phyloP scores from a whole-genome alignment of 2,113 vertebrate species.

The Lycocorax pyrrhopterus region DNA sequence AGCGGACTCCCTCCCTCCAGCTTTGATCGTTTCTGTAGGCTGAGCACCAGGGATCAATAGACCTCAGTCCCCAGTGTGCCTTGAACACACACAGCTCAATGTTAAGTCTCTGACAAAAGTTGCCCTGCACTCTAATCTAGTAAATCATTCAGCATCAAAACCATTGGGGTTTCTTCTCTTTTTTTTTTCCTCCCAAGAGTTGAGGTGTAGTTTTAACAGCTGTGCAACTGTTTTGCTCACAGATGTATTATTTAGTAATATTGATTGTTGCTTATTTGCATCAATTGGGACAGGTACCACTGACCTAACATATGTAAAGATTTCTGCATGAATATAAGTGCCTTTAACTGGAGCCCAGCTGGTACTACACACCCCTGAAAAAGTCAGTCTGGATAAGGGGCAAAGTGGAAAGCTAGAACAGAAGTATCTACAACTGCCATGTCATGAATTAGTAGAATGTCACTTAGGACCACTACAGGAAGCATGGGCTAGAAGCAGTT shows the following conservation, averaged over 20 bases:
- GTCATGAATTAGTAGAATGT: not conserved
- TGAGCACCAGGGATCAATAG: constrained; percentile 6
- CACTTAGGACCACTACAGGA: not conserved
- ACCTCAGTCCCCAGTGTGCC: not conserved
- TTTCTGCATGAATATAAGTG: not conserved
- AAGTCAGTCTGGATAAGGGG: not conserved
- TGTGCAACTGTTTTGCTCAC: not conserved
- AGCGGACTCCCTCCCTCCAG: not conserved
- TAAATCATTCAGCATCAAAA: not conserved
- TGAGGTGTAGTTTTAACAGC: not conserved
- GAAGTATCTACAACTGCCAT: not conserved
- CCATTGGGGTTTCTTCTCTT: not conserved
- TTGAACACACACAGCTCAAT: not conserved
- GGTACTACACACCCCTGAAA: not conserved
- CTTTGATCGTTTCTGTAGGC: not conserved
- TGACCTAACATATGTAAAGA: not conserved
- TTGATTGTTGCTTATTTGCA: not conserved
- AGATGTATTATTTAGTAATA: not conserved
- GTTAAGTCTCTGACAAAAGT: not conserved
- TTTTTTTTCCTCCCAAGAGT: not conserved
- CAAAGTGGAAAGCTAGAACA: not conserved
- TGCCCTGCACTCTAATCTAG: not conserved
- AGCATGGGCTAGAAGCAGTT: not conserved
- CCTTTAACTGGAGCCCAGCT: not conserved
- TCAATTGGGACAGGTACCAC: not conserved